phyloP scores from a whole-genome alignment of 2,797 vertebrate species.

The Sebastes iracundus region DNA sequence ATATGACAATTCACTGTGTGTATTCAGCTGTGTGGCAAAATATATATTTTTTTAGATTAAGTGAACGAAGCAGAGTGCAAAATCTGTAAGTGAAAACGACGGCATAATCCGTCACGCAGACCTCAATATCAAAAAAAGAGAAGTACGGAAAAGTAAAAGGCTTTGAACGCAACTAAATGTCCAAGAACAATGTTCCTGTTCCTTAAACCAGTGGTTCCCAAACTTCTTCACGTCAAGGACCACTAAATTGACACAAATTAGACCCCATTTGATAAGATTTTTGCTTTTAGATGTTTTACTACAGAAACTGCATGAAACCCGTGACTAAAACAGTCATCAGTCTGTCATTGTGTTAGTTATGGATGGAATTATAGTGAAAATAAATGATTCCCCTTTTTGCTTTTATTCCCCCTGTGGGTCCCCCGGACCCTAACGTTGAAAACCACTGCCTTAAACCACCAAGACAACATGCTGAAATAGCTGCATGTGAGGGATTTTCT shows the following conservation, averaged over 20 bases:
- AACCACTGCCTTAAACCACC: not conserved
- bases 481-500: not conserved
- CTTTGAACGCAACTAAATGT: not conserved
- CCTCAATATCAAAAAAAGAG: not conserved
- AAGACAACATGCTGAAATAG: not conserved
- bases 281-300: too few relatives aligned
- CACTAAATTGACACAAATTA: fast-evolving
- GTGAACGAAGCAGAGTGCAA: not conserved
- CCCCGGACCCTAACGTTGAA: too few relatives aligned
- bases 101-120: not conserved
- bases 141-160: not conserved
- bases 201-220: too few relatives aligned
- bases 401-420: too few relatives aligned
- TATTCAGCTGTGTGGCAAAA: not conserved
- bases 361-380: too few relatives aligned
- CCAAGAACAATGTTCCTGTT: not conserved
- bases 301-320: too few relatives aligned
- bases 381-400: too few relatives aligned
- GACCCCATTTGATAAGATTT: too few relatives aligned
- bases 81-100: not conserved
- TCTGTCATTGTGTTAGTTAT: too few relatives aligned
- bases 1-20: not conserved
- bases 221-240: too few relatives aligned
- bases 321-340: too few relatives aligned
- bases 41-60: too few relatives aligned